Conservation (phyloP, 92 coral and sea anemone genomes). For the Paramuricea clavata region DNA sequence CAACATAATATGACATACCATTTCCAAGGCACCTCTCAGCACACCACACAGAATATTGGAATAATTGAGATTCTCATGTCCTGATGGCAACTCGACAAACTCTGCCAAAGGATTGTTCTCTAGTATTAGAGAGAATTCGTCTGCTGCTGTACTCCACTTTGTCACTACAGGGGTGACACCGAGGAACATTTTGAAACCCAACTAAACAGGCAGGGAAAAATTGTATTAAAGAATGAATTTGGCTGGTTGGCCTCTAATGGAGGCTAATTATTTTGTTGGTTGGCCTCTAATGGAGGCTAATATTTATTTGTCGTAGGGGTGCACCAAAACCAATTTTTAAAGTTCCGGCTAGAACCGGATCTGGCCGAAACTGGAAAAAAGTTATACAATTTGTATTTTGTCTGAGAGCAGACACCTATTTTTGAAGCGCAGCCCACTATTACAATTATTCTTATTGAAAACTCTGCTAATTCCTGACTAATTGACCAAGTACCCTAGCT, state of each 20-base stretch:
- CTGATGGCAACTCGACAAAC: conserved; percentile 94
- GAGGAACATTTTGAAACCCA: conserved; percentile 97
- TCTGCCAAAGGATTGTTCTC: conserved; percentile 98
- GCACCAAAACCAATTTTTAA: too few relatives aligned
- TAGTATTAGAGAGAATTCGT: conserved; percentile 90
- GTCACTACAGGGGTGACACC: conserved; percentile 94
- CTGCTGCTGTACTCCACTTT: conserved; percentile 97
- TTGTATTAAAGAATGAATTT: background rate
- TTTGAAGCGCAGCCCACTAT: too few relatives aligned
- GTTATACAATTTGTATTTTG: too few relatives aligned
- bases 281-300: too few relatives aligned
- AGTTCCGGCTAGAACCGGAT: too few relatives aligned
- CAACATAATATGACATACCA: conserved; percentile 72
- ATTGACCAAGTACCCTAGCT: background rate
- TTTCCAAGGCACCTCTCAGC: conserved; percentile 94
- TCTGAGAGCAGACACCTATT: too few relatives aligned
- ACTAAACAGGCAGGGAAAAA: conserved; percentile 49
- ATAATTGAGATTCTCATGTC: conserved; percentile 88
- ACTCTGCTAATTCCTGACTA: too few relatives aligned
- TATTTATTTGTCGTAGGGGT: too few relatives aligned
- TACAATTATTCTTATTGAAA: too few relatives aligned
- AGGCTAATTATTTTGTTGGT: too few relatives aligned
- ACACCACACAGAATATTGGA: conserved; percentile 97
- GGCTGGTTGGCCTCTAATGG: background rate
- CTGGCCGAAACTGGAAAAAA: too few relatives aligned